Evolutionary conservation across 2,113 vertebrate genomes (phyloP).

Genomic region (Silurus meridionalis): DNA sequence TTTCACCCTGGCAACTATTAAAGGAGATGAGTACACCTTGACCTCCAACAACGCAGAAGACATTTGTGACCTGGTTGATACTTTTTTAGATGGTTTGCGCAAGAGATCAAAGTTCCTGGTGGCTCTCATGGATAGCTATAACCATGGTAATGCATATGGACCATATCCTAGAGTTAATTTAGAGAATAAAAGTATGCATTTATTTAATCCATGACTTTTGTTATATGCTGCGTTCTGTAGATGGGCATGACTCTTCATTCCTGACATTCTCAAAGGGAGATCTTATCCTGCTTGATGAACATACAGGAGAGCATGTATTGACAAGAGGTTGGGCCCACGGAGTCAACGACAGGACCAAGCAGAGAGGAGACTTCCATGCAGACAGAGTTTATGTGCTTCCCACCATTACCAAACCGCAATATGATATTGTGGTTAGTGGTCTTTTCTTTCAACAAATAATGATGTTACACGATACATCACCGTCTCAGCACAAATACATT

Average conservation of each 20-base stretch:
- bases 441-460: not conserved
- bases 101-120: conserved; percentile 95
- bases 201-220: not conserved
- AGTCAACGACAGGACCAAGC: conserved; percentile 87
- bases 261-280: conserved; percentile 93
- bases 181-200: not conserved
- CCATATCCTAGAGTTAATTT: not conserved
- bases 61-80: conserved; percentile 92
- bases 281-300: conserved; percentile 91
- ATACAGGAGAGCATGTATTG: conserved; percentile 92
- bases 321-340: conserved; percentile 92
- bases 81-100: conserved; percentile 92
- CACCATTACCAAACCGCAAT: conserved; percentile 80
- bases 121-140: conserved; percentile 89
- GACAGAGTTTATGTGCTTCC: conserved; percentile 93
- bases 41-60: conserved; percentile 96
- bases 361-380: conserved; percentile 90
- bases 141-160: conserved; percentile 77
- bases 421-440: conserved; percentile 85
- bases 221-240: conserved; percentile 62
- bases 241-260: conserved; percentile 86
- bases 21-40: conserved; percentile 96
- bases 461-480: not conserved
- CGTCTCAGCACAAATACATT: not conserved
- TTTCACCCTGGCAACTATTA: conserved; percentile 94